Base-by-base conservation (phyloP, 2,888 invertebrate genomes). In the Gandaritis pyraliata region DNA sequence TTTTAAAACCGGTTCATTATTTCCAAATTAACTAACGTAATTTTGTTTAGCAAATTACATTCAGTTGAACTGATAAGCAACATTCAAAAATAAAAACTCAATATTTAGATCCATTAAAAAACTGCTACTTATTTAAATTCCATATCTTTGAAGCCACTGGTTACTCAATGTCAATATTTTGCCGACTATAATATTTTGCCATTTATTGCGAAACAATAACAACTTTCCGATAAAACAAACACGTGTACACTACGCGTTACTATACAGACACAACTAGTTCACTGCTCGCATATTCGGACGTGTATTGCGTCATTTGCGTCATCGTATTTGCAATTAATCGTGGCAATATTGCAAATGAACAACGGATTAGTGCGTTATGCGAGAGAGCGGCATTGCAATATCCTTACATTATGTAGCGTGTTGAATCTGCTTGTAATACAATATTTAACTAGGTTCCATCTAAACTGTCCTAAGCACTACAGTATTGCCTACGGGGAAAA, bases 301-400 rank as follows among this genome's bases (percentile, higher is more conserved):
- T 58, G 38, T 49, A 23, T 49, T 43, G 46, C 33, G 33, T 33
- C 33, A 33, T 33, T 59, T 54, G 47, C 53, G 48, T 57, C 54
- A 60, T 12, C 48, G 43, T 46, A 47, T 54, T 47, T 50, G 53
- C 55, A 68, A 65, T 65, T 64, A 68, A 56, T 53, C 51, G 61
- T 39, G 33, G 33, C 57, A 53, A 62, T 55, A 47, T 41, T 51
- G 58, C 58, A 47, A 62, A 57, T 60, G 56, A 64, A 47, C 36
- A 16, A 53, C 16, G 39, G 45, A 53, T 62, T 58, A 49, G 23
- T 36, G 54, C 4, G 45, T 50, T 47, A 51, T 51, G 54, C 62
- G 50, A 58, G 49, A 58, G 38, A 52, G 52, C 53, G 15, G 30
- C 15, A 45, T 18, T 16, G 43, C 43, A 43, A 43, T 43, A 43